A percentile compares a stretch with the other conserved stretches of the same genome.
These are phyloP conservation scores for Drosophila diplacantha DNA, from an alignment of 2,888 invertebrate species.

Conservation along the genomic window DNA sequence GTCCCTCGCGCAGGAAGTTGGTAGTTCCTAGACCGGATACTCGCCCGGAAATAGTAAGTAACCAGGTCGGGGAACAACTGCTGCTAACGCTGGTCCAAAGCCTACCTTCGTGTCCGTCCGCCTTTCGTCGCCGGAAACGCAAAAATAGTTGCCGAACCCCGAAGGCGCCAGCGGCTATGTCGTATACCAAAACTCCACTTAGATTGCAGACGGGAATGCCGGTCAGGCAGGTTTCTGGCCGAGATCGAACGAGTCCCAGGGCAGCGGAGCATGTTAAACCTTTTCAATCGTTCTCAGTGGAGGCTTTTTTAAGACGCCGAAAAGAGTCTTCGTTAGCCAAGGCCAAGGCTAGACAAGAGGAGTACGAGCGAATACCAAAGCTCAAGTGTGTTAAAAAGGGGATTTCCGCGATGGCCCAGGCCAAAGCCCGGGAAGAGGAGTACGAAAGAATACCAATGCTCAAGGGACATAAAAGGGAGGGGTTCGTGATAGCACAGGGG, in stretches of 20 bases:
- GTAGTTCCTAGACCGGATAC: neutral
- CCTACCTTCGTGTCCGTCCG: constrained; percentile 1
- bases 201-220: constrained; percentile 12
- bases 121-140: constrained; percentile 7
- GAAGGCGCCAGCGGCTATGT: neutral
- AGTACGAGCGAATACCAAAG: constrained; percentile 13
- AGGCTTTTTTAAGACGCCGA: neutral
- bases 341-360: constrained; percentile 7
- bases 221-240: constrained; percentile 2
- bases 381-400: neutral
- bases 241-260: neutral
- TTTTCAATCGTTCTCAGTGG: neutral
- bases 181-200: neutral
- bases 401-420: too few species aligned
- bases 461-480: neutral
- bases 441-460: constrained; percentile 10
- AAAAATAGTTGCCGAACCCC: neutral
- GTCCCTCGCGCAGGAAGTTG: constrained; percentile 1
- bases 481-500: neutral
- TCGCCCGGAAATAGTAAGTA: neutral
- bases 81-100: constrained; percentile 21
- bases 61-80: constrained; percentile 18
- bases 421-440: constrained; percentile 8
- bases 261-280: neutral
- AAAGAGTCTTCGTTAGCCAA: neutral